These are phyloP conservation scores for Oriolus oriolus DNA, from an alignment of 2,113 vertebrate species.

Conservation along the genomic window DNA sequence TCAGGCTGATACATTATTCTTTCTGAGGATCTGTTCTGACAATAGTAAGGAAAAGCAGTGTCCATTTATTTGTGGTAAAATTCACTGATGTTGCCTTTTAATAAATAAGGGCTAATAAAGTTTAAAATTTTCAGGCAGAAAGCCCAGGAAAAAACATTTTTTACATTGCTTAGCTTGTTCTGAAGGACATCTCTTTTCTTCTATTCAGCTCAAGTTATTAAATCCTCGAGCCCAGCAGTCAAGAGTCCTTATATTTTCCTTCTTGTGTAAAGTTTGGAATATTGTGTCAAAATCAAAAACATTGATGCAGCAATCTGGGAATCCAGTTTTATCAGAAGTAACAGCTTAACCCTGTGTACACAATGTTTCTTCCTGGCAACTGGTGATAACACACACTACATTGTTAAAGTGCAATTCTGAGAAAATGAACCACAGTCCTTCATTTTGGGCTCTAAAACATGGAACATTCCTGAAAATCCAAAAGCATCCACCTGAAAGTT, in stretches of 20 bases:
- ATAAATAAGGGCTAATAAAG: neutral
- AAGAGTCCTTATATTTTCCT: neutral
- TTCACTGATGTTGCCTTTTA: neutral
- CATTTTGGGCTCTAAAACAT: neutral
- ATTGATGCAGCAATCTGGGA: neutral
- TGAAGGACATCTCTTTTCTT: neutral
- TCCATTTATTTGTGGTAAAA: neutral
- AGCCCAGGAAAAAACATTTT: neutral
- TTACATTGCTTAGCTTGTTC: neutral
- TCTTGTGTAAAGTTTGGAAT: neutral
- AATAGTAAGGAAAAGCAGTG: neutral
- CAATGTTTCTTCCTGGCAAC: neutral
- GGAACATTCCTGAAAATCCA: neutral
- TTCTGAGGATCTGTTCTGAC: neutral
- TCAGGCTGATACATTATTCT: neutral
- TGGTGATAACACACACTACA: neutral
- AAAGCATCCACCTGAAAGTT: neutral
- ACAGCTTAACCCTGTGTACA: fast-evolving
- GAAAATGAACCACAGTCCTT: neutral
- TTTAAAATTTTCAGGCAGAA: neutral
- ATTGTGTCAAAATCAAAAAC: neutral
- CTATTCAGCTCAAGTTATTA: neutral
- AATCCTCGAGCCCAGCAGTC: neutral
- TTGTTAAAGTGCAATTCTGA: neutral
- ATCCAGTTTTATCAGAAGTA: neutral